Evolutionary conservation across 2,113 vertebrate genomes (phyloP).

Genomic region (Capreolus pygargus): DNA sequence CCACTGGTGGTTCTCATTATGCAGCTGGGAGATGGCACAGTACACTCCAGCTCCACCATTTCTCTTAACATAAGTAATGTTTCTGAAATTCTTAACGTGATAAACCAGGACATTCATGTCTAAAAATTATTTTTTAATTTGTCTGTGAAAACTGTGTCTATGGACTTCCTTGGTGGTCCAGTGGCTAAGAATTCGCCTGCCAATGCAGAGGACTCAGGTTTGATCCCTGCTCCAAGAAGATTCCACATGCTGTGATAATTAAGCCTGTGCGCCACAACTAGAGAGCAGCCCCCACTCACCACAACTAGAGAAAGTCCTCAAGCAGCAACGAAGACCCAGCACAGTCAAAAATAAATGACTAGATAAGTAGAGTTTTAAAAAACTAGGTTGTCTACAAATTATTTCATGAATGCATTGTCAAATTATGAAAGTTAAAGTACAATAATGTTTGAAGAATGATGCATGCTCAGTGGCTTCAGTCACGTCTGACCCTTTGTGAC

Average conservation of each 20-base stretch:
- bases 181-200: not conserved
- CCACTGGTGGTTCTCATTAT: constrained; percentile 93
- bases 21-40: constrained; percentile 95
- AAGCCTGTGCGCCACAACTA: not conserved
- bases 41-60: constrained; percentile 95
- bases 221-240: not conserved
- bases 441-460: constrained; percentile 28
- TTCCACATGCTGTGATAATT: not conserved
- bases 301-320: not conserved
- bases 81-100: constrained; percentile 84
- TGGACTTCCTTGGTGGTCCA: not conserved
- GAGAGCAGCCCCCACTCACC: not conserved
- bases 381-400: not conserved
- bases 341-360: not conserved
- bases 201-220: not conserved
- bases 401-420: constrained; percentile 52
- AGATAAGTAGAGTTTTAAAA: not conserved
- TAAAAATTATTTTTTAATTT: constrained; percentile 61
- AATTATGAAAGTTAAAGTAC: constrained; percentile 39
- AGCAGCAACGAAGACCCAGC: not conserved
- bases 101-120: constrained; percentile 80
- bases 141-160: constrained; percentile 39
- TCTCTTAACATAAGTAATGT: constrained; percentile 83
- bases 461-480: not conserved
- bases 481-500: not conserved